These are phyloP conservation scores for Eilema griseolum DNA, from an alignment of 2,888 invertebrate species.

Conservation along the genomic window DNA sequence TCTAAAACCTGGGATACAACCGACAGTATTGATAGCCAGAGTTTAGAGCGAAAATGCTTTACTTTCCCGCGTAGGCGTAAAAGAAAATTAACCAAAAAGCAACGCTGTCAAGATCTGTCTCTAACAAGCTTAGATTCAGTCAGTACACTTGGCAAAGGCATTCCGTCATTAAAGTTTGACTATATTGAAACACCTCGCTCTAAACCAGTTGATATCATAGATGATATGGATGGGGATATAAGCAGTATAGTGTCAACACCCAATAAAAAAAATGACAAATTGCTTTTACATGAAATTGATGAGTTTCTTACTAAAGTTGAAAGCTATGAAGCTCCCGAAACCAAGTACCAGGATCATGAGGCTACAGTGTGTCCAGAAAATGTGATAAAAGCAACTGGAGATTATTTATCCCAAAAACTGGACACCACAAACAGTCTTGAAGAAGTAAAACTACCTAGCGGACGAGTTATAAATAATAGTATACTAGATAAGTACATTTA, in stretches of 20 bases:
- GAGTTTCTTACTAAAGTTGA: constrained; percentile 82
- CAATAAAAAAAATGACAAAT: constrained; percentile 78
- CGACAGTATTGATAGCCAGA: constrained; percentile 70
- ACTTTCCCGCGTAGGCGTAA: constrained; percentile 80
- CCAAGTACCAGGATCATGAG: constrained; percentile 63
- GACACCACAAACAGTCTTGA: constrained; percentile 61
- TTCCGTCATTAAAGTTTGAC: constrained; percentile 63
- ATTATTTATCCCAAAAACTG: constrained; percentile 74
- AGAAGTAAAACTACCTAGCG: constrained; percentile 74
- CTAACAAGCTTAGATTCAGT: constrained; percentile 70
- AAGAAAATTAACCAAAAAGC: constrained; percentile 62
- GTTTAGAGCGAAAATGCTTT: constrained; percentile 72
- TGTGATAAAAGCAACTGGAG: constrained; percentile 78
- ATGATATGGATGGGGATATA: constrained; percentile 80
- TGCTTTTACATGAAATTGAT: constrained; percentile 82
- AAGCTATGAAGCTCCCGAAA: constrained; percentile 76
- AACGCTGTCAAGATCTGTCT: constrained; percentile 64
- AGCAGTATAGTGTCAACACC: constrained; percentile 82
- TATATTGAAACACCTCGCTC: constrained; percentile 32
- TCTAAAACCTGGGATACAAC: constrained; percentile 67
- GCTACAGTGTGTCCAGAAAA: constrained; percentile 64
- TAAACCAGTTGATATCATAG: constrained; percentile 52
- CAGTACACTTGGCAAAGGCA: constrained; percentile 46
- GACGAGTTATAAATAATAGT: constrained; percentile 68
- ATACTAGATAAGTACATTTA: constrained; percentile 82